Base-by-base conservation (phyloP, 1,140 invertebrate species). In the Euschistus heros region DNA sequence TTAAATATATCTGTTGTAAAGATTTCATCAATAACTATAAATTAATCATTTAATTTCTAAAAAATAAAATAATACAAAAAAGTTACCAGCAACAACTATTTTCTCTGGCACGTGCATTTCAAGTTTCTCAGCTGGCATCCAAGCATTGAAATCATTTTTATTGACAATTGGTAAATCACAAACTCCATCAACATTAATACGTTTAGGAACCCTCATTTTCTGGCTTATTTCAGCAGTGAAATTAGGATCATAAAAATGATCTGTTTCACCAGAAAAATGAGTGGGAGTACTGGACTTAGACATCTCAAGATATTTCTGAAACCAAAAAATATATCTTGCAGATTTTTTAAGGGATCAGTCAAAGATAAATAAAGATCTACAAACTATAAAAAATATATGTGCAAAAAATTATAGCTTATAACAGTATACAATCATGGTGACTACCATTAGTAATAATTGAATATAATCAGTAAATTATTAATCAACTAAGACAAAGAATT, bases 21-120 rank as follows among this genome's bases (percentile, higher is more conserved):
- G 4, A 27, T 17, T 10, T 26, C 18, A 24, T 26, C 18, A 24
- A 57, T 57, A 27, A 22, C 6, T 24, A 13, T 2, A 18, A 50
- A 20, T 37, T 10, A 10, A 37, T 37, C 7, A 50, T 50, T 18
- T 18, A 50, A 20, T 6, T 20, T n/a, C 14, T 50, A 18, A 22
- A 50, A 50, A 18, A 18, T 3, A 18, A 18, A 44, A 17, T 10
- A 44, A 44, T 7, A 52, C 13, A 6, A 55, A 63, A 66, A 68
- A 73, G 73, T 74, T 75, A 83, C 83, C 91, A 70, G 85, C 80
- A 62, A 93, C 88, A 68, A 94, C 78, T 75, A 94, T 94, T 72
- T 90, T 80, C 70, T 93, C 91, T n/a, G 91, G 91, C 30, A 94
- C 91, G 73, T 85, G 85, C 91, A 94, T 94, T 68, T 89, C 83